Evolutionary conservation across 1,140 invertebrate species (phyloP), one percentile per base, ranked within the genome.

Genomic region (Pseudomyrmex cubaensis): DNA sequence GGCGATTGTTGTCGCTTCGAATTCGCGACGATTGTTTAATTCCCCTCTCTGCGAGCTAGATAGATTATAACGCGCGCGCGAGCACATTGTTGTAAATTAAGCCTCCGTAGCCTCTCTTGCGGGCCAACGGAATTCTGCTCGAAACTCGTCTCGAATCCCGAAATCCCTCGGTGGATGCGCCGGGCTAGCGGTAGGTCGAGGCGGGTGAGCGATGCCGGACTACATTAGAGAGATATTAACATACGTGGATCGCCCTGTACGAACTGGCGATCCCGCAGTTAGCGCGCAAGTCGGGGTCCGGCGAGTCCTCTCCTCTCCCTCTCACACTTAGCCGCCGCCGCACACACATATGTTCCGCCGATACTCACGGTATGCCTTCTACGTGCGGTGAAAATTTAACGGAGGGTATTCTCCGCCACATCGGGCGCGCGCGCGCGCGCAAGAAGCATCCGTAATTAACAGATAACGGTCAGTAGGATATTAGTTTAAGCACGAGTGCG

Each of bases 381-480:
- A 82, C 83, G 69, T 67, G 78, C 74, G 22, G 61, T 56, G 78
- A 17, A 83, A 84, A 84, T 89, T 87, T 86, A 87, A 87, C 75
- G 85, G 82, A 35, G 44, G 70, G 44, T 86, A 85, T 80, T 54
- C 63, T 52, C 63, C 62, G 20, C 7, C 5, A 35, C 35, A 35
- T 35, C 35, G 35, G 0, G 35, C 35, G 35, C 35, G 35, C 17
- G 35, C 35, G 35, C 17, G n/a, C 15, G 46, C 44, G 69, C 85
- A 89, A 89, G 85, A 89, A 89, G 69, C 76, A 22, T 0, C 15
- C 62, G 52, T 89, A 89, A 89, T 89, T 89, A 89, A 89, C 87
- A 84, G 88, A 87, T 89, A 89, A 89, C 83, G 85, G 73, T 83
- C 76, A 67, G 17, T 20, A 62, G 67, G 15, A 77, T 83, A 77